Evolutionary conservation across 2,113 vertebrate species (phyloP).

Genomic region (Megaceryle torquata): DNA sequence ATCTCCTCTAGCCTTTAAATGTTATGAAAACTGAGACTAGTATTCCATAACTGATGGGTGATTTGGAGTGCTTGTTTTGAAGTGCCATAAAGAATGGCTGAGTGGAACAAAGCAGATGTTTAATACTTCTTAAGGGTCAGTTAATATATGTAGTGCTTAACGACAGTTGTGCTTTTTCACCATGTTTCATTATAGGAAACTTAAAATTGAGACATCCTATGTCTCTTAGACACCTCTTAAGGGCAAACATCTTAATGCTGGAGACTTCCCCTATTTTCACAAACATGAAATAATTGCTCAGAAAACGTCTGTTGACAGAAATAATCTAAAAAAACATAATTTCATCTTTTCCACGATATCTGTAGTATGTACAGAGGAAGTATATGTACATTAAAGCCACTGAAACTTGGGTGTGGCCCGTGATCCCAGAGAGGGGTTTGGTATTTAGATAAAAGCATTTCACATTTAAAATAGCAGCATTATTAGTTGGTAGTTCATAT

Average conservation of each 20-base stretch:
- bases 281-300: not conserved
- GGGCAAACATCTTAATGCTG: not conserved
- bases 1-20: not conserved
- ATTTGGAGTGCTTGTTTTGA: not conserved
- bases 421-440: not conserved
- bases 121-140: not conserved
- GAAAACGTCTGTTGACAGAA: not conserved
- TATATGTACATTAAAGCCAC: not conserved
- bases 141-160: not conserved
- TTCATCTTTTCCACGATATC: not conserved
- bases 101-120: not conserved
- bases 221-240: not conserved
- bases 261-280: not conserved
- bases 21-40: not conserved
- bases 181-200: not conserved
- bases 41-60: not conserved
- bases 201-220: not conserved
- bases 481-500: not conserved
- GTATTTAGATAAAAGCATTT: not conserved
- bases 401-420: not conserved
- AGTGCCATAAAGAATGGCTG: not conserved
- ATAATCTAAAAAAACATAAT: not conserved
- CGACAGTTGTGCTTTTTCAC: not conserved
- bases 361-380: not conserved
- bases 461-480: not conserved